Evolutionary conservation across 2,113 vertebrate genomes (phyloP).

Genomic region (Perca schrenkii): DNA sequence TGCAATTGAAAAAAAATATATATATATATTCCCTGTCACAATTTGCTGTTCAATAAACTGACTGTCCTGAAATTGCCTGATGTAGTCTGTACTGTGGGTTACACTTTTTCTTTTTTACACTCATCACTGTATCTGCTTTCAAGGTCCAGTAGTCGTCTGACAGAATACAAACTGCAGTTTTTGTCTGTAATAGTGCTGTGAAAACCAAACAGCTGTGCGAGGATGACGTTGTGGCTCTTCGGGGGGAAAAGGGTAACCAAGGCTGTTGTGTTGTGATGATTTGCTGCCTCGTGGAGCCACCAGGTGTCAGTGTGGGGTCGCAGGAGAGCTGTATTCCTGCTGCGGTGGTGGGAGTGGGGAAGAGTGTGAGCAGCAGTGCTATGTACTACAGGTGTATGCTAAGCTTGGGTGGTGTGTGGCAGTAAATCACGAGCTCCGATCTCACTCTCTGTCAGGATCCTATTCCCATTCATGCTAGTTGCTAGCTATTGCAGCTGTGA

Average conservation of each 20-base stretch:
- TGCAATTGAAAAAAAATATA: conserved; percentile 65
- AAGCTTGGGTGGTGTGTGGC: conserved; percentile 34
- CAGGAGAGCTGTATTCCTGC: conserved; percentile 3
- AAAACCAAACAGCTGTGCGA: conserved; percentile 37
- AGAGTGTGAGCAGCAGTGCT: conserved; percentile 23
- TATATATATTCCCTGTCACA: conserved; percentile 81
- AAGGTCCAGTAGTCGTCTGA: conserved; percentile 26
- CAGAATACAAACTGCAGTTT: conserved; percentile 28
- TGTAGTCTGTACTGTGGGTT: conserved; percentile 38
- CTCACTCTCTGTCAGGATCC: conserved; percentile 16
- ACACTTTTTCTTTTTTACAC: not conserved
- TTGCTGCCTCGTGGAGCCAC: conserved; percentile 53
- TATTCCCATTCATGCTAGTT: conserved; percentile 1
- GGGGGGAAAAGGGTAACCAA: conserved; percentile 23
- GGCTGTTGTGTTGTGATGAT: not conserved
- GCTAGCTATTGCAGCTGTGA: conserved; percentile 24
- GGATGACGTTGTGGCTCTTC: conserved; percentile 39
- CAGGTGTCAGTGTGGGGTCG: conserved; percentile 76
- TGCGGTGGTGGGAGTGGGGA: conserved; percentile 32
- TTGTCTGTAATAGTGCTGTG: conserved; percentile 10
- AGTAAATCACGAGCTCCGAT: conserved; percentile 37
- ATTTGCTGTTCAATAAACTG: conserved; percentile 85
- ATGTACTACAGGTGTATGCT: conserved; percentile 69
- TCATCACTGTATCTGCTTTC: conserved; percentile 29
- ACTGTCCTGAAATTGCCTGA: conserved; percentile 54